Conservation (phyloP, 2,113 vertebrate genomes). For the Paramormyrops kingsleyae region DNA sequence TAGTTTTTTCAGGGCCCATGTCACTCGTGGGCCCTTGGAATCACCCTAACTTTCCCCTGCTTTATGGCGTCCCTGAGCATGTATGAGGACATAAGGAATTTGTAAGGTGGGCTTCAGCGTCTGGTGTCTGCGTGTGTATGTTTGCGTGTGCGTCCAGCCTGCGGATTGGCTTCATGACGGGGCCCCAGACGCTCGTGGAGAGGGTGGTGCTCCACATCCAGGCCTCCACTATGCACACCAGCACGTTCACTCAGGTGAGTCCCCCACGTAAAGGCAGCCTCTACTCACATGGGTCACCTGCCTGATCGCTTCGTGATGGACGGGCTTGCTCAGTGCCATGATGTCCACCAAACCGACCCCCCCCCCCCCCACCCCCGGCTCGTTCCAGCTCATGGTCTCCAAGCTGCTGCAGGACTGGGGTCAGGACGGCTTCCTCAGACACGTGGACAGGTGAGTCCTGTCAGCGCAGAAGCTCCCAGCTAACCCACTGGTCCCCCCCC, state of each 20-base stretch:
- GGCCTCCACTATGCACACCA: conserved; percentile 81
- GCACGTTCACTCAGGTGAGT: conserved; percentile 84
- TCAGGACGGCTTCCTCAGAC: conserved; percentile 78
- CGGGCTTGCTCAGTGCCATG: not conserved
- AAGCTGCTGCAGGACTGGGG: conserved; percentile 84
- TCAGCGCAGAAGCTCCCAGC: not conserved
- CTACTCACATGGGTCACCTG: not conserved
- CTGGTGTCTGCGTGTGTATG: not conserved
- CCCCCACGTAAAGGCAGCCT: not conserved
- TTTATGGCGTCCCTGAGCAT: not conserved
- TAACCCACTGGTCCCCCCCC: not conserved
- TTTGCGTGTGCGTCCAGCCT: conserved; percentile 54
- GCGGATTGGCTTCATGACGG: conserved; percentile 84
- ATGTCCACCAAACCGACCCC: not conserved
- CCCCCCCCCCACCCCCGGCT: not conserved
- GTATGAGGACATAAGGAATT: not conserved
- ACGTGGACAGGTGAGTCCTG: conserved; percentile 68
- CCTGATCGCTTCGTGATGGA: not conserved
- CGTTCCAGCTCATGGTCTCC: conserved; percentile 70
- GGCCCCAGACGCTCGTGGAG: conserved; percentile 80
- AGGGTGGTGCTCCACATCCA: conserved; percentile 82
- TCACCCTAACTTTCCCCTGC: not conserved
- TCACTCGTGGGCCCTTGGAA: not conserved
- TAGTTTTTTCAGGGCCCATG: not conserved
- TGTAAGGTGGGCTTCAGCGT: not conserved